phyloP scores from a whole-genome alignment of 2,888 invertebrate species.

The Rhopalosiphum nymphaeae region DNA sequence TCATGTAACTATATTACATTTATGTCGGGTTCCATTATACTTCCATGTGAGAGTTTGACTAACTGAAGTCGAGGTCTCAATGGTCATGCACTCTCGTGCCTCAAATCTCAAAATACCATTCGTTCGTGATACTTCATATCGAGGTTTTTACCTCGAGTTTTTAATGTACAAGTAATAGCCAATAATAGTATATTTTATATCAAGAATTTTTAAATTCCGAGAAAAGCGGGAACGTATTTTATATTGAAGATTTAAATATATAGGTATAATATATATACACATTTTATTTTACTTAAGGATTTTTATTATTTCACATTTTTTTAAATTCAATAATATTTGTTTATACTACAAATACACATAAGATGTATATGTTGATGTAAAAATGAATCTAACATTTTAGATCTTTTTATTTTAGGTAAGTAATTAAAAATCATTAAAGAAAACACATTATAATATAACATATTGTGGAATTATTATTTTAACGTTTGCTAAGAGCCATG shows the following conservation, averaged over 20 bases:
- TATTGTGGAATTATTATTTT: not conserved
- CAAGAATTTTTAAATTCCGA: not conserved
- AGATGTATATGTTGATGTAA: not conserved
- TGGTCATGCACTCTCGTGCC: not conserved
- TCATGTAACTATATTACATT: slow-evolving; percentile 27
- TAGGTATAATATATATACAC: not conserved
- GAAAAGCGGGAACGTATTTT: not conserved
- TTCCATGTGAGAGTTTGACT: not conserved
- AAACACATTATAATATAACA: not conserved
- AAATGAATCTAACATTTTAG: not conserved
- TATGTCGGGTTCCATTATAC: slow-evolving; percentile 16
- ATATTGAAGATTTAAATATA: not conserved
- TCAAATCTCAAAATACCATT: slow-evolving; percentile 9
- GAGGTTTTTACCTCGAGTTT: slow-evolving; percentile 13
- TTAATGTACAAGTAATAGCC: not conserved
- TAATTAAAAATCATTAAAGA: not conserved
- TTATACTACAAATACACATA: not conserved
- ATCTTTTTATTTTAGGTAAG: not conserved
- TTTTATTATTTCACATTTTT: not conserved
- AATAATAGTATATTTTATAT: not conserved
- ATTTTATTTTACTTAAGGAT: not conserved
- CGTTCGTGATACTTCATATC: not conserved
- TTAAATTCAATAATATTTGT: not conserved
- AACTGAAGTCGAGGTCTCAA: slow-evolving; percentile 34
- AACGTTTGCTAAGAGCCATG: not conserved